A percentile compares a stretch with the other conserved stretches of the same genome.
These are phyloP conservation scores for Theristicus caerulescens DNA, from an alignment of 2,113 vertebrate species.

Conservation along the genomic window DNA sequence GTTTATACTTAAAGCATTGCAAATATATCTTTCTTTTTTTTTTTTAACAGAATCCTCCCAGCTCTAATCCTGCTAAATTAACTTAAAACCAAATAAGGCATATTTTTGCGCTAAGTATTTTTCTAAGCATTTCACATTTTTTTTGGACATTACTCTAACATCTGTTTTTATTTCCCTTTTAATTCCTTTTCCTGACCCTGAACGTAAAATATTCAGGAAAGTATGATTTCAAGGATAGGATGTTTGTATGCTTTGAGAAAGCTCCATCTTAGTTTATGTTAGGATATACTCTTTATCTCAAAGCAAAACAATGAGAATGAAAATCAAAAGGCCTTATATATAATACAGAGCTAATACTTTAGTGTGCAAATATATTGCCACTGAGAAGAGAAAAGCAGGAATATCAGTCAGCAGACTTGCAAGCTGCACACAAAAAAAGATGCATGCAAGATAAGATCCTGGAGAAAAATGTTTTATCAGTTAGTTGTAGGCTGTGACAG, in stretches of 20 bases:
- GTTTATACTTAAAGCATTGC: background rate
- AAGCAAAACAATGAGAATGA: background rate
- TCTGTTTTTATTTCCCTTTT: slow-evolving; percentile 61
- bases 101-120: background rate
- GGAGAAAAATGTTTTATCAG: background rate
- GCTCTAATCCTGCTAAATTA: background rate
- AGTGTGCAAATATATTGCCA: background rate
- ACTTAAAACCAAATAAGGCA: background rate
- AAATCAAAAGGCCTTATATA: background rate
- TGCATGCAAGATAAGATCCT: background rate
- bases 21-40: background rate
- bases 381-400: background rate
- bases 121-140: slow-evolving; percentile 36
- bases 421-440: background rate
- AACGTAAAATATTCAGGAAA: slow-evolving; percentile 33
- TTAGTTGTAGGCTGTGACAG: background rate
- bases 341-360: background rate
- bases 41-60: background rate
- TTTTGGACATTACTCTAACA: slow-evolving; percentile 12
- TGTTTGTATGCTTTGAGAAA: background rate
- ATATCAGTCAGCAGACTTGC: background rate
- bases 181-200: slow-evolving; percentile 29
- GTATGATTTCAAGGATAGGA: background rate
- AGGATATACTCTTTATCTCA: background rate
- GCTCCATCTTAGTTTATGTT: background rate